These are phyloP conservation scores for Drosophila asahinai DNA, from an alignment of 1,140 invertebrate genomes.

Conservation along the genomic window DNA sequence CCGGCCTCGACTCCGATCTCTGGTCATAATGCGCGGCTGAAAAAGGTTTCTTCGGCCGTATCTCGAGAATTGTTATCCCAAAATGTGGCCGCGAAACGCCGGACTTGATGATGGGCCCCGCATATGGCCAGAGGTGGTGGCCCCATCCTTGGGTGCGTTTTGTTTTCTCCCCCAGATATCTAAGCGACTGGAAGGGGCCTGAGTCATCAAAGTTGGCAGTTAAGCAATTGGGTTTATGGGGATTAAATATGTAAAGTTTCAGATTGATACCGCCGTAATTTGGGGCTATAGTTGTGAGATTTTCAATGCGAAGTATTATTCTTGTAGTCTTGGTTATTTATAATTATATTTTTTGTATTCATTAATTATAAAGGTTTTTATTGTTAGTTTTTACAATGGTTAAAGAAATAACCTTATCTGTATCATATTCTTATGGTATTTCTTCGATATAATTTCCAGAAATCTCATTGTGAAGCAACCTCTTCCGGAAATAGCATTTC, in stretches of 20 bases:
- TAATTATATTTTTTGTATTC: not conserved
- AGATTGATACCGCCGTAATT: too few species aligned
- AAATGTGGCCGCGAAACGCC: constrained; percentile 59
- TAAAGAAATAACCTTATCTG: not conserved
- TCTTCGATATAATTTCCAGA: not conserved
- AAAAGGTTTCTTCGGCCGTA: constrained; percentile 55
- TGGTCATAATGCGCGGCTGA: constrained; percentile 56
- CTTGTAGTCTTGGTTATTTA: too few species aligned
- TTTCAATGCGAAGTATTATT: too few species aligned
- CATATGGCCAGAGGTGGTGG: constrained; percentile 55
- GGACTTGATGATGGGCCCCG: constrained; percentile 33
- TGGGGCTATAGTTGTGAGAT: not conserved
- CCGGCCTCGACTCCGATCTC: constrained; percentile 8
- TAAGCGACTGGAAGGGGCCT: constrained; percentile 18
- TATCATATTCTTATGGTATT: not conserved
- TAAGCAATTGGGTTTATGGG: not conserved
- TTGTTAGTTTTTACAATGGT: not conserved
- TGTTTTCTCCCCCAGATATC: constrained; percentile 33
- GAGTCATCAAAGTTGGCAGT: constrained; percentile 36
- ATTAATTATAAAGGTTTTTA: not conserved
- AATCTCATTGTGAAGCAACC: not conserved
- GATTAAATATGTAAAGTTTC: not conserved
- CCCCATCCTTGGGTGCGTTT: constrained; percentile 57
- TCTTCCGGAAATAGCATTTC: not conserved
- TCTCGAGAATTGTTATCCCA: constrained; percentile 74